Evolutionary conservation across 1,140 invertebrate genomes (phyloP).

Genomic region (Drosophila rufa): DNA sequence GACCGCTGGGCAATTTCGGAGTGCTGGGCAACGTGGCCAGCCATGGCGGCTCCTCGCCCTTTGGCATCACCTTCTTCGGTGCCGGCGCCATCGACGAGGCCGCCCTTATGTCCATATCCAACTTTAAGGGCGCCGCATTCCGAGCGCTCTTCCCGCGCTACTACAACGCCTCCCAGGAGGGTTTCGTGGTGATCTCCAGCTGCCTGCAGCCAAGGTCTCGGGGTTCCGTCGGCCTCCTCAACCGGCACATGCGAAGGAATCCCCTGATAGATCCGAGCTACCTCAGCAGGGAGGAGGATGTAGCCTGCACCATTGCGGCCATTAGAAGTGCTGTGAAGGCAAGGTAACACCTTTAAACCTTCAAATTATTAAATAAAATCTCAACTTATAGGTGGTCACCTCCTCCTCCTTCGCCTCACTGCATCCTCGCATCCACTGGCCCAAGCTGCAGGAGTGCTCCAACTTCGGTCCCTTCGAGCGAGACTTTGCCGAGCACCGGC

Average conservation of each 20-base stretch:
- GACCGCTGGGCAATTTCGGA: slow-evolving; percentile 87
- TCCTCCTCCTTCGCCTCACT: slow-evolving; percentile 87
- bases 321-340: slow-evolving; percentile 87
- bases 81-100: slow-evolving; percentile 89
- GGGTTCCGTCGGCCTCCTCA: slow-evolving; percentile 87
- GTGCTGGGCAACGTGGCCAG: slow-evolving; percentile 86
- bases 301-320: slow-evolving; percentile 88
- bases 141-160: slow-evolving; percentile 88
- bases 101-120: slow-evolving; percentile 88
- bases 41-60: slow-evolving; percentile 75
- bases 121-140: slow-evolving; percentile 88
- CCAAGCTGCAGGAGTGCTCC: slow-evolving; percentile 87
- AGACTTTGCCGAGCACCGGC: slow-evolving; percentile 72
- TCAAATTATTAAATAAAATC: not conserved
- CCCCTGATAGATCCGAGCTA: slow-evolving; percentile 92
- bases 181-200: slow-evolving; percentile 88
- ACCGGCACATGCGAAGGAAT: slow-evolving; percentile 86
- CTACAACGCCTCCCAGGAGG: slow-evolving; percentile 88
- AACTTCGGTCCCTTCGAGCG: slow-evolving; percentile 78
- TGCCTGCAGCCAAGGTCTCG: slow-evolving; percentile 89
- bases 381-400: slow-evolving; percentile 73
- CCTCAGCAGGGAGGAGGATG: slow-evolving; percentile 87
- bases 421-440: slow-evolving; percentile 88
- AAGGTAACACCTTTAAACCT: too few relatives aligned
- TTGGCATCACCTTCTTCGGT: slow-evolving; percentile 88